Percentiles rank a stretch among this genome's conserved stretches.
These are phyloP conservation scores for Chalcis sispes DNA, from an alignment of 2,888 invertebrate genomes.

Conservation along the genomic window DNA sequence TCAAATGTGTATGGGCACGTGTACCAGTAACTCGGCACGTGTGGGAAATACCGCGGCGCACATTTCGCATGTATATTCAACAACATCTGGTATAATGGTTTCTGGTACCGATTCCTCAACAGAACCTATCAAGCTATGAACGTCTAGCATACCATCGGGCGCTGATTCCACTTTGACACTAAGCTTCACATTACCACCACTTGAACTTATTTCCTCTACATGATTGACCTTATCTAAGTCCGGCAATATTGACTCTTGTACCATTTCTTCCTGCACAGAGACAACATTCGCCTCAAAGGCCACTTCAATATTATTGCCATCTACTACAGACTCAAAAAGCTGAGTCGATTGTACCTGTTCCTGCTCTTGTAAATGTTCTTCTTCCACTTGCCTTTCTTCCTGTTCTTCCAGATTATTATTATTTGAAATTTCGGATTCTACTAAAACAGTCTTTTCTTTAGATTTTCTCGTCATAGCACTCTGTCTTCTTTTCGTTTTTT, in stretches of 20 bases:
- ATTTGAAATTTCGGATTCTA: constrained; percentile 50
- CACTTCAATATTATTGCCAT: constrained; percentile 68
- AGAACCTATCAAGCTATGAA: constrained; percentile 70
- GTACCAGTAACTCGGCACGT: constrained; percentile 84
- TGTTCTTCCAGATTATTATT: constrained; percentile 34
- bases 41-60: constrained; percentile 86
- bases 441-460: constrained; percentile 37
- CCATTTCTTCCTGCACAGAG: constrained; percentile 59
- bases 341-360: constrained; percentile 53
- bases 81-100: constrained; percentile 78
- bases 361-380: constrained; percentile 1
- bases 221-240: constrained; percentile 65
- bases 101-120: constrained; percentile 77
- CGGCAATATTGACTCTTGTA: constrained; percentile 69
- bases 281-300: constrained; percentile 70
- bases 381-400: neutral
- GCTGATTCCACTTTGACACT: constrained; percentile 72
- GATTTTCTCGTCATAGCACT: constrained; percentile 13
- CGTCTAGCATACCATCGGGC: constrained; percentile 62
- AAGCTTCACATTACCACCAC: constrained; percentile 66
- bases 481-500: constrained; percentile 54
- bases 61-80: constrained; percentile 88
- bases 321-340: constrained; percentile 64
- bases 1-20: constrained; percentile 91
- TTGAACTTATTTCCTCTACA: constrained; percentile 58